Evolutionary conservation across 2,113 vertebrate genomes (phyloP), one percentile per base, ranked within the genome.

Genomic region (Megaceryle torquata): DNA sequence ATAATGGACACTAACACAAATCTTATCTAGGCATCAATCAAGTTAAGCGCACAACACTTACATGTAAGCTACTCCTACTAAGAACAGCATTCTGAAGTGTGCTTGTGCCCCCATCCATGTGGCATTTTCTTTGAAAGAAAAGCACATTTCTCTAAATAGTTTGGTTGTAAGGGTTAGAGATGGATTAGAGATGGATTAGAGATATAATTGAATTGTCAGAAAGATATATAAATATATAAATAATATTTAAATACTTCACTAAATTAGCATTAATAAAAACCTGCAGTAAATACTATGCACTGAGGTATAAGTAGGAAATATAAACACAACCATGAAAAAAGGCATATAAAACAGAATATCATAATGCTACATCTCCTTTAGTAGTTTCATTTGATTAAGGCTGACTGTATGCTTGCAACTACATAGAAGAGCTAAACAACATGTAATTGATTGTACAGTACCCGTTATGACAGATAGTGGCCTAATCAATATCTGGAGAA

Each of bases 1-100:
- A 65, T 9, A 57, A 53, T 6, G 10, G 48, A 22, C 22, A 44
- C 24, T 56, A 64, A 44, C 29, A 78, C 11, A 93, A 51, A 26
- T 28, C 11, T 81, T 72, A 68, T 68, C 28, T 61, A 67, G 29
- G 68, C 5, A 53, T 57, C 16, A 57, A 39, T 59, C 63, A 83
- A 33, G 13, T 43, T 48, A 75, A 91, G 53, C 0, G 0, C 0
- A 0, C 43, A 60, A 56, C 51, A 26, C 26, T 56, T 60, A 71
- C 3, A 43, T 13, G 2, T 5, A 83, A 65, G 31, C 50, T 22
- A 46, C 6, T 87, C n/a, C 44, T 53, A 5, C 29, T 79, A 57
- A 70, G 14, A 85, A 59, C 6, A 25, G 43, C 25, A 67, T 53
- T 50, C 37, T 61, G 63, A 46, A 61, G 28, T 28, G 24, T 37